These are phyloP conservation scores for Ennomos quercinarius DNA, from an alignment of 2,888 invertebrate genomes.

Conservation along the genomic window DNA sequence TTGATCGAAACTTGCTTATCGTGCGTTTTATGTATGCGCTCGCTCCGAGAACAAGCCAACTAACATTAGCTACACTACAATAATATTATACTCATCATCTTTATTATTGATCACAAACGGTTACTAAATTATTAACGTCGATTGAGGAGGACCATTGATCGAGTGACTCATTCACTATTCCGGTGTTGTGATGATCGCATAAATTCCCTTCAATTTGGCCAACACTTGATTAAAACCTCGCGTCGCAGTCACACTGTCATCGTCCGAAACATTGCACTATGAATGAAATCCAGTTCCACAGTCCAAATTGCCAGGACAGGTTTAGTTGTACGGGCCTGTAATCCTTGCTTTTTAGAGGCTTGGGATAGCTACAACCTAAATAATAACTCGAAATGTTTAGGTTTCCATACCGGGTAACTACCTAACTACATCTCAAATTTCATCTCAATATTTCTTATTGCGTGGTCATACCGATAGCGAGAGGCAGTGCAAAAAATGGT, in stretches of 20 bases:
- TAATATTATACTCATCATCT: not conserved
- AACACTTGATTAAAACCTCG: constrained; percentile 44
- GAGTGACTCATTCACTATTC: constrained; percentile 49
- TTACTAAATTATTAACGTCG: constrained; percentile 49
- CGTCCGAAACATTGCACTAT: constrained; percentile 22
- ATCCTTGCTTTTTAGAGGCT: not conserved
- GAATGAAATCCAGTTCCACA: constrained; percentile 1
- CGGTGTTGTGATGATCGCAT: constrained; percentile 53
- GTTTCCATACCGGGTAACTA: no score
- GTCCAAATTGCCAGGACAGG: not conserved
- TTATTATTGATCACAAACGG: constrained; percentile 2
- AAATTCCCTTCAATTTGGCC: constrained; percentile 43
- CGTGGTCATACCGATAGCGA: no score
- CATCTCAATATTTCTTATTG: no score
- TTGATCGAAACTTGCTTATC: no score
- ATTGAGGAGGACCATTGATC: constrained; percentile 42
- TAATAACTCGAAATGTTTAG: no score
- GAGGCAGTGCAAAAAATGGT: no score
- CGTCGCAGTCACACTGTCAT: constrained; percentile 38
- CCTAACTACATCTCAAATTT: no score
- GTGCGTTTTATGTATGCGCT: no score
- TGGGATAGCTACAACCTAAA: no score
- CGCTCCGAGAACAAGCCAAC: no score
- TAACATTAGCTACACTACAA: no score
- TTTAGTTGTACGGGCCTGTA: not conserved